Evolutionary conservation across 2,888 invertebrate species (phyloP), one percentile per base, ranked within the genome.

Genomic region (Drosophila atripex): DNA sequence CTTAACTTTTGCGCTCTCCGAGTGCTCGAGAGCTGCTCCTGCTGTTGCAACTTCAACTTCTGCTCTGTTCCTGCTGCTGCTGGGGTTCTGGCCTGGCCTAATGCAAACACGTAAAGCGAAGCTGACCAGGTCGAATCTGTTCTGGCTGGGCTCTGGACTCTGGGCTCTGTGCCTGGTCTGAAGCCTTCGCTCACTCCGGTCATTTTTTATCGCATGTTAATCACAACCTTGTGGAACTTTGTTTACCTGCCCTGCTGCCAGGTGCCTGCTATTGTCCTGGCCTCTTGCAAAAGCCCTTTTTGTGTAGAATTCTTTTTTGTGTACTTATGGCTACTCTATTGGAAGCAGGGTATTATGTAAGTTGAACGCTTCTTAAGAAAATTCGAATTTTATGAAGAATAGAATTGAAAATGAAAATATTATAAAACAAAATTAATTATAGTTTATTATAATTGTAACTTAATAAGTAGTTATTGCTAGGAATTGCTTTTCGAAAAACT

Each of bases 191-290:
- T 59, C 57, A 59, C 77, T 74, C 79, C 76, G 85, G 70, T 87
- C 79, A 87, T 84, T 85, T 85, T 87, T 84, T 84, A 87, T 84
- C 87, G 83, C 87, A 87, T 85, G 79, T 87, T 84, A 84, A 87
- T 84, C 84, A 87, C 86, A 85, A 82, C 83, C 87, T 85, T 85
- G 83, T 86, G 84, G 78, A 86, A 80, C 82, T 80, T 78, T 82
- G 86, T 82, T 82, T 82, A 78, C 78, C 86, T 80, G 78, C 59
- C 52, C 59, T 53, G 47, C 57, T 46, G 58, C 47, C 47, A 41
- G 63, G 50, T 50, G 49, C 55, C 56, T 55, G 52, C 38, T 50
- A 32, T 32, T 32, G 32, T 38, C 50, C 32, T 50, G 50, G 32
- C 60, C 64, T 70, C 72, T 57, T 12, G 14, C 45, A 16, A 28